These are phyloP conservation scores for Trematomus loennbergii DNA, from an alignment of 2,113 vertebrate genomes.

Conservation along the genomic window DNA sequence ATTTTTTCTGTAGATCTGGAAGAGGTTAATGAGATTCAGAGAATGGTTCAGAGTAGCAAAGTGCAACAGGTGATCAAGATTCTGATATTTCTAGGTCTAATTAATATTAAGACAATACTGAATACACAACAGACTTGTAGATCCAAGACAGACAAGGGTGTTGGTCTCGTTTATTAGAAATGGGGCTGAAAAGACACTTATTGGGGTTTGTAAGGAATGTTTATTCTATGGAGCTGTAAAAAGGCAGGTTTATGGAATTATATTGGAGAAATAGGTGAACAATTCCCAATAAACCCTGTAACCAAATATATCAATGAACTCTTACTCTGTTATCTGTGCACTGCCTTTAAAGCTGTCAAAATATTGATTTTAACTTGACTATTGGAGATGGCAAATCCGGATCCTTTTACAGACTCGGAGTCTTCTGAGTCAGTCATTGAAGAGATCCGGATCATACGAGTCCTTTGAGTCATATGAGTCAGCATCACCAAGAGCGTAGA, in stretches of 20 bases:
- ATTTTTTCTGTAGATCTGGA: too few species aligned
- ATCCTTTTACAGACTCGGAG: too few species aligned
- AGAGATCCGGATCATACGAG: too few species aligned
- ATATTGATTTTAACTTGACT: conserved; percentile 1
- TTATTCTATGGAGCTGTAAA: neutral
- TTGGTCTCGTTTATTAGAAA: neutral
- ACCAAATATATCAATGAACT: neutral
- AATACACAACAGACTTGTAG: neutral
- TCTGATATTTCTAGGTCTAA: neutral
- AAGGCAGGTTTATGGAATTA: neutral
- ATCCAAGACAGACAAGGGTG: neutral
- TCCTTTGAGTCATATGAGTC: too few species aligned
- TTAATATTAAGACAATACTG: too few species aligned
- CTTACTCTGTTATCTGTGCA: neutral
- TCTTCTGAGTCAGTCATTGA: too few species aligned
- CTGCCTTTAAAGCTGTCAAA: conserved; percentile 24
- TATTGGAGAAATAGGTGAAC: neutral
- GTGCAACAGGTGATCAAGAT: neutral
- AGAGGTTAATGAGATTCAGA: too few species aligned
- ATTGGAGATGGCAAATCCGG: too few species aligned
- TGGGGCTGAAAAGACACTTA: neutral
- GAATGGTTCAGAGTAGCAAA: too few species aligned
- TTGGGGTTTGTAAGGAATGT: neutral
- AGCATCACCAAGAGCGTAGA: too few species aligned
- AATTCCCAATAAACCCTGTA: neutral